These are phyloP conservation scores for Mongoloraphidia duomilia DNA, from an alignment of 2,888 invertebrate genomes.

Conservation along the genomic window DNA sequence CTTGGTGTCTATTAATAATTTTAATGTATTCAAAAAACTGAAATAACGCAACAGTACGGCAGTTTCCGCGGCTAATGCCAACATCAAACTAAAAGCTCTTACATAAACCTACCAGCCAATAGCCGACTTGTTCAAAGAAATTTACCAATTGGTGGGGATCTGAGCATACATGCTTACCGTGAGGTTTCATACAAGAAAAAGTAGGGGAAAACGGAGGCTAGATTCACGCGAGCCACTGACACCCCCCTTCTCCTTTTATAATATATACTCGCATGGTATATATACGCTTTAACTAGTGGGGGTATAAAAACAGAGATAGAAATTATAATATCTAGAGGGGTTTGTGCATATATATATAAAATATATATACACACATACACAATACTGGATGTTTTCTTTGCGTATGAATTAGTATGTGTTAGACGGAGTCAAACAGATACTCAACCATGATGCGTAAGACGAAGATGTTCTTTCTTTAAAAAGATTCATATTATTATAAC, in stretches of 20 bases:
- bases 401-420: too few relatives aligned
- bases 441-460: too few relatives aligned
- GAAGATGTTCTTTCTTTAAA: too few relatives aligned
- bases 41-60: background rate
- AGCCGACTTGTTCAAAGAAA: background rate
- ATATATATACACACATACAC: too few relatives aligned
- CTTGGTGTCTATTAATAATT: too few relatives aligned
- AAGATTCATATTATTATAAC: too few relatives aligned
- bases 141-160: background rate
- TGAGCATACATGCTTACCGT: background rate
- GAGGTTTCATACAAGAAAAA: background rate
- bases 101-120: conserved; percentile 1
- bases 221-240: background rate
- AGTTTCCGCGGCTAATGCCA: background rate
- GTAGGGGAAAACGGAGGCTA: background rate
- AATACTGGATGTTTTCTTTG: too few relatives aligned
- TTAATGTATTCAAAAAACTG: too few relatives aligned
- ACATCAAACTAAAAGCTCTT: background rate
- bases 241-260: background rate
- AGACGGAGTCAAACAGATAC: too few relatives aligned
- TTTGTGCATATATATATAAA: too few relatives aligned
- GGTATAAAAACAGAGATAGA: conserved; percentile 6
- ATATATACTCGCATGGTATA: background rate
- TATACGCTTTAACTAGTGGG: background rate
- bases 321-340: conserved; percentile 4